These are phyloP conservation scores for Marisa cornuarietis DNA, from an alignment of 1,140 invertebrate genomes.

Conservation along the genomic window DNA sequence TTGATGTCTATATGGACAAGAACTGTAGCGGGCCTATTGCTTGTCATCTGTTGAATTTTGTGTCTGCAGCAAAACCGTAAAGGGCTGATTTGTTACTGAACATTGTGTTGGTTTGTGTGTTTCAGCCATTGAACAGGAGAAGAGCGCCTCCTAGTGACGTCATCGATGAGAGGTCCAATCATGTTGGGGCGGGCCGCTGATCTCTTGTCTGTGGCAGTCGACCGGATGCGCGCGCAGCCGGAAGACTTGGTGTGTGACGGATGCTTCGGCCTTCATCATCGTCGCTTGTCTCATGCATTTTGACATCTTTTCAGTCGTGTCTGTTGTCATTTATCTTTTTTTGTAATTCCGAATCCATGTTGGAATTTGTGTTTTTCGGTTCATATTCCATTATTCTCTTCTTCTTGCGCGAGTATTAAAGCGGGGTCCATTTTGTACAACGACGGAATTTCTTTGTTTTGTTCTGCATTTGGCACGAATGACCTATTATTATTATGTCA, in stretches of 20 bases:
- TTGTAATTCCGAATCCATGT: slow-evolving; percentile 4
- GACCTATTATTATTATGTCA: too few species aligned
- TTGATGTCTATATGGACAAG: too few species aligned
- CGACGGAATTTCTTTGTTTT: not conserved
- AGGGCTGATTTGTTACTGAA: too few species aligned
- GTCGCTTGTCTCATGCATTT: slow-evolving; percentile 5
- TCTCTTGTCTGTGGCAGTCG: slow-evolving; percentile 5
- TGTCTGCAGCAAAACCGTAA: too few species aligned
- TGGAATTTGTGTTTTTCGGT: slow-evolving; percentile 3
- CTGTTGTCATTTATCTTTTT: not conserved
- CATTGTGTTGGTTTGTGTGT: not conserved
- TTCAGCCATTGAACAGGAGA: slow-evolving; percentile 38
- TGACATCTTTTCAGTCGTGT: slow-evolving; percentile 1
- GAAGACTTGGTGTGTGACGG: not conserved
- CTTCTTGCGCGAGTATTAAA: slow-evolving; percentile 14
- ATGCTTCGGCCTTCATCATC: slow-evolving; percentile 20
- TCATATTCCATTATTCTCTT: slow-evolving; percentile 11
- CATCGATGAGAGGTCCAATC: not conserved
- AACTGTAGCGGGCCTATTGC: too few species aligned
- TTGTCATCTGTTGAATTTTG: too few species aligned
- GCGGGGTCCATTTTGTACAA: slow-evolving; percentile 8
- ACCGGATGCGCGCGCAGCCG: not conserved
- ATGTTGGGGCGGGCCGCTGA: slow-evolving; percentile 2
- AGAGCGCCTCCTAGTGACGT: slow-evolving; percentile 13
- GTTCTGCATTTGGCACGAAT: too few species aligned